Base-by-base conservation (phyloP, 1,140 invertebrate genomes). In the Ceratina japonica region DNA sequence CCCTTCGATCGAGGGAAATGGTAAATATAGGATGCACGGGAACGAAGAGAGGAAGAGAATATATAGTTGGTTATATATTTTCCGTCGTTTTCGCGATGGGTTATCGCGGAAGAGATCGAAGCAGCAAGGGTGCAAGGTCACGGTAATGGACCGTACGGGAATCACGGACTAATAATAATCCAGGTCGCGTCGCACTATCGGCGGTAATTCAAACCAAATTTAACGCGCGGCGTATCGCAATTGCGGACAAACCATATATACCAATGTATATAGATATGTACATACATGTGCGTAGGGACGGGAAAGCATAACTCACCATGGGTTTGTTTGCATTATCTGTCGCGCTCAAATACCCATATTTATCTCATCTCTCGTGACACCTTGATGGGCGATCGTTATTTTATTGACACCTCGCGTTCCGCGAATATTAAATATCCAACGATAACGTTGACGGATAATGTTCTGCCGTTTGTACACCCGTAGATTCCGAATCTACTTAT, bases 321-420 rank as follows among this genome's bases (percentile, higher is more conserved):
- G 87, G 87, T 89, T 90, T 90, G 89, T 89, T 91, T 89, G 88
- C 87, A 92, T 91, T 91, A 91, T 91, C 89, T 89, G 85, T 81
- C 80, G 78, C 87, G 86, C 81, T 90, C 87, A 89, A 90, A 89
- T 88, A 90, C 85, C 86, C 90, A 88, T 91, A 90, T 91, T 90
- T 89, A 90, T 89, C 88, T 89, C 89, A 87, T 87, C 85, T 87
- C 86, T 81, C 84, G 81, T 88, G 85, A 88, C 87, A 87, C 79
- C 66, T 79, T 81, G 82, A 86, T 83, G 81, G 80, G 72, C 76
- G 86, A 88, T 89, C 87, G 89, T 88, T 89, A 88, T 90, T 89
- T 90, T 88, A 91, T 91, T 89, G 86, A 88, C 87, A 87, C 83
- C 74, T 83, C 70, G 76, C 80, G 71, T 62, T 51, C 24, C 49